Base-by-base conservation (phyloP, 2,888 invertebrate genomes). In the Callinectes sapidus region DNA sequence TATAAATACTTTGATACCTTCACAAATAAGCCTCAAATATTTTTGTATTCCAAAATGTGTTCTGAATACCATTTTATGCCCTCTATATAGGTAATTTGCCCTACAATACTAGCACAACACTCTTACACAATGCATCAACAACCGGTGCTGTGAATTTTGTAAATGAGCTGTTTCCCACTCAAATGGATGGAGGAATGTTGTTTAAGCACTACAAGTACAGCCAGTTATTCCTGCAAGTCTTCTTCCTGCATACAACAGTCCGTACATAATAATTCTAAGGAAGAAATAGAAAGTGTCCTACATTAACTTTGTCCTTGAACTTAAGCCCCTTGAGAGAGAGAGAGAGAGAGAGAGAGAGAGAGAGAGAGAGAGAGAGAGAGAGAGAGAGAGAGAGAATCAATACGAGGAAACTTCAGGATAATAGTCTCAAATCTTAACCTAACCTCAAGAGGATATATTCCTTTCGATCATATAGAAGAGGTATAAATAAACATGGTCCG, bases 281-380 rank as follows among this genome's bases (percentile, higher is more conserved):
- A 28, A 85, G 85, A 6, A 85, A 14, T 85, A 85, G 85, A 85
- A 85, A 85, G 85, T 32, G 39, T 10, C 32, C 32, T 35, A 39
- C 32, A 85, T 32, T 32, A 18, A 39, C 85, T 85, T 3, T 1
- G 85, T 32, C 85, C 85, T 85, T 85, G 39, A 85, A 39, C 85
- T 85, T 85, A 61, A 5, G 61, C 61, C 61, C 61, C 61, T 18
- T 1, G 61, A 18, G 23, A 61, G 23, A 61, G 35, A 32, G 35
- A 86, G 86, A 86, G 86, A 86, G 86, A 86, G 86, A 86, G 86
- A 86, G 86, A 86, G 86, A 86, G 86, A 86, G 86, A 86, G 87
- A 87, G 87, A 87, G 87, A 87, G 87, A 87, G 87, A 87, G 87
- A 48, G 48, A 48, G 87, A 87, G 87, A 86, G 86, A 86, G 35